phyloP scores from a whole-genome alignment of 2,888 invertebrate species.

The Andrena flavipes region DNA sequence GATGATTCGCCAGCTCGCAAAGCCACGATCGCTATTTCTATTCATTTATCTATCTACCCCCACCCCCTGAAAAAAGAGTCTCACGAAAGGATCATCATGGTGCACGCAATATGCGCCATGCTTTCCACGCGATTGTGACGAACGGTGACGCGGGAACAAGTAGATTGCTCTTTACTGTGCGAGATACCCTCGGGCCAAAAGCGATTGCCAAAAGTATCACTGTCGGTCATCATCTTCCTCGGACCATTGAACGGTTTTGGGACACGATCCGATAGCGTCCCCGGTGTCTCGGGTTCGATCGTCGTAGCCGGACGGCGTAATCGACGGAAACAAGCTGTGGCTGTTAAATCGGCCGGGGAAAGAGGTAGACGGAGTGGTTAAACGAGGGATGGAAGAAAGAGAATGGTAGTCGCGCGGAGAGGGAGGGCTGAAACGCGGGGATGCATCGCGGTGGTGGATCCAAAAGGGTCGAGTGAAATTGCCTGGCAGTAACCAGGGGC shows the following conservation, averaged over 20 bases:
- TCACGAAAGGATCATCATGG: constrained; percentile 59
- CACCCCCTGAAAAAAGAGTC: constrained; percentile 12
- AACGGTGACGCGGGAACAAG: constrained; percentile 36
- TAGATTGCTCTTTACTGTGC: constrained; percentile 61
- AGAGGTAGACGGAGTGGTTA: constrained; percentile 44
- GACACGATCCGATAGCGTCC: neutral
- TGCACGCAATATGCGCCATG: constrained; percentile 61
- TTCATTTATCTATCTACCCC: constrained; percentile 50
- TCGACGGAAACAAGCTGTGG: constrained; percentile 13
- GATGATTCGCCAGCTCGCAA: neutral
- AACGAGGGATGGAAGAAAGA: constrained; percentile 12
- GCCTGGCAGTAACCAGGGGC: constrained; percentile 54
- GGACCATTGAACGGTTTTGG: neutral
- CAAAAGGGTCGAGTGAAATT: constrained; percentile 60
- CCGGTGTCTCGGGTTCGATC: constrained; percentile 23
- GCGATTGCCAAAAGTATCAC: constrained; percentile 68
- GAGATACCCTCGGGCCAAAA: constrained; percentile 53
- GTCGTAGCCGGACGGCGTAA: constrained; percentile 15
- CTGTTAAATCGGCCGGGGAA: constrained; percentile 36
- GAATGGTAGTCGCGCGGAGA: neutral
- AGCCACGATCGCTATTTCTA: constrained; percentile 42
- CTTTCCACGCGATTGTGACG: constrained; percentile 39
- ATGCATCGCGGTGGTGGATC: constrained; percentile 46
- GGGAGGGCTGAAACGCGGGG: neutral
- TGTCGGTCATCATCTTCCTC: neutral